phyloP scores from a whole-genome alignment of 30 jellyfish, hydroid and myxozoan genomes.

The Aurelia sp. region DNA sequence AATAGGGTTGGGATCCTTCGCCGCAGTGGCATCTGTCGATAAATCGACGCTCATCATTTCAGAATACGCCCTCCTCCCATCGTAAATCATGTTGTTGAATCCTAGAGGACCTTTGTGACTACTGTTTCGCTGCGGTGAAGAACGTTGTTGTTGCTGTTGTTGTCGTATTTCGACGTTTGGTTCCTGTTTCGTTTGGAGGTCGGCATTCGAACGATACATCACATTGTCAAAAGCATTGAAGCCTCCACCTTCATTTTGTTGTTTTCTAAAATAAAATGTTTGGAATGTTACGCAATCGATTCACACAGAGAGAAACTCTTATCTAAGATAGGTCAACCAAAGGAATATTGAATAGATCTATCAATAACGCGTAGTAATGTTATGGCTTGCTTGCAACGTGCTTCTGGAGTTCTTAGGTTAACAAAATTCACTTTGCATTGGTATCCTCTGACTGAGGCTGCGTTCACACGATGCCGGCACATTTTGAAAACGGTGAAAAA shows the following conservation, averaged over 20 bases:
- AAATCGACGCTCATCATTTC: slow-evolving; percentile 11
- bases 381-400: no score
- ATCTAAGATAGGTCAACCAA: no score
- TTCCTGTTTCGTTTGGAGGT: slow-evolving; percentile 3
- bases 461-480: no score
- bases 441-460: no score
- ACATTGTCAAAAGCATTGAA: slow-evolving; percentile 47
- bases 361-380: no score
- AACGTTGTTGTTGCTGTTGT: not conserved
- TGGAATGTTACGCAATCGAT: no score
- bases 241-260: not conserved
- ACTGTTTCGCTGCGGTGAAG: not conserved
- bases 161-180: not conserved
- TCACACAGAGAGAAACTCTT: no score
- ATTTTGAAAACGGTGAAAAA: no score
- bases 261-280: not conserved
- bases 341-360: no score
- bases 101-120: not conserved
- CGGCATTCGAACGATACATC: slow-evolving; percentile 31
- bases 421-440: no score
- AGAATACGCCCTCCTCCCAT: slow-evolving; percentile 27
- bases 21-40: no score
- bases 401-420: no score
- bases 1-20: not conserved
- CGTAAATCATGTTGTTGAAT: slow-evolving; percentile 18